These are phyloP conservation scores for Monopis laevigella DNA, from an alignment of 2,888 invertebrate genomes.

Conservation along the genomic window DNA sequence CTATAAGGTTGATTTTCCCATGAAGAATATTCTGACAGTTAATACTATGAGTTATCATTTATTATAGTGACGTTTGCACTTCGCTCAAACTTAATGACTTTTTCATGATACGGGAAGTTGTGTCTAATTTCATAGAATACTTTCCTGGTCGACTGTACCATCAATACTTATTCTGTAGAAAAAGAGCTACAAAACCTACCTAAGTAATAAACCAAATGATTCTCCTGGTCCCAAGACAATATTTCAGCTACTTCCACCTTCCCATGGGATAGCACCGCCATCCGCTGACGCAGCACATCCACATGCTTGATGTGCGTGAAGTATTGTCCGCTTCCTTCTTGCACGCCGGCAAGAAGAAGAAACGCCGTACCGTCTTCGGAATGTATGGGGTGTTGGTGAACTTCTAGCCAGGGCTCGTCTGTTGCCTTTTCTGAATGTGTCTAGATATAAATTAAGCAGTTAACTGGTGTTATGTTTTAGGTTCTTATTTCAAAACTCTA, in stretches of 20 bases:
- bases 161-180: too few species aligned
- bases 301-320: slow-evolving; percentile 91
- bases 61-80: too few species aligned
- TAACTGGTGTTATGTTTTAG: too few species aligned
- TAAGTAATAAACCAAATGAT: slow-evolving; percentile 81
- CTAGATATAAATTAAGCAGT: slow-evolving; percentile 38
- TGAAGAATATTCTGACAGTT: too few species aligned
- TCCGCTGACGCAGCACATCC: slow-evolving; percentile 81
- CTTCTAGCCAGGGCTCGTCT: slow-evolving; percentile 87
- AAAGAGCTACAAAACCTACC: slow-evolving; percentile 32
- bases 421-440: slow-evolving; percentile 85
- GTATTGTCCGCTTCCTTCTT: slow-evolving; percentile 84
- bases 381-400: slow-evolving; percentile 85
- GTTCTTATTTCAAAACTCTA: too few species aligned
- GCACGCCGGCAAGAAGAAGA: slow-evolving; percentile 81
- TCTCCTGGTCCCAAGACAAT: slow-evolving; percentile 84
- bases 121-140: too few species aligned
- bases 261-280: slow-evolving; percentile 87
- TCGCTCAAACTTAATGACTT: too few species aligned
- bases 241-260: slow-evolving; percentile 85
- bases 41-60: too few species aligned
- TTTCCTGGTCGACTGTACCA: too few species aligned
- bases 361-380: slow-evolving; percentile 87
- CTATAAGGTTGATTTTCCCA: too few species aligned
- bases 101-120: too few species aligned